Evolutionary conservation across 2,797 vertebrate genomes (phyloP).

Genomic region (Furcifer pardalis): DNA sequence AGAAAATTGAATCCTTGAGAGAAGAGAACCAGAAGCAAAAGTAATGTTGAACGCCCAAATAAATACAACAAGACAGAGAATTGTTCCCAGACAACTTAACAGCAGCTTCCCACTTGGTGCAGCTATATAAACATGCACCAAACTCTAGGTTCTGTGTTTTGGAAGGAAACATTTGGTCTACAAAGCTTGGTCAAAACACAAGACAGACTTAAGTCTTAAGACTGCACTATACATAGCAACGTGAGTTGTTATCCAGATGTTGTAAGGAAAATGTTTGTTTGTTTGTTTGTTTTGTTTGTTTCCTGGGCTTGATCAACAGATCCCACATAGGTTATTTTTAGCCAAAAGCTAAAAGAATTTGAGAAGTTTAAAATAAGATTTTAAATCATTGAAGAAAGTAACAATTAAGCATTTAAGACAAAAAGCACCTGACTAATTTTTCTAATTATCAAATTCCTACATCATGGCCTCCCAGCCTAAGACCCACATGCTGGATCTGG

Average conservation of each 20-base stretch:
- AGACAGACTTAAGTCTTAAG: neutral
- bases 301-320: too few species aligned
- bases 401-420: too few species aligned
- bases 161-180: conserved; percentile 18
- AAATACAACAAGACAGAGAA: neutral
- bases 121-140: conserved; percentile 4
- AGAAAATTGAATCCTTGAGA: neutral
- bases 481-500: too few species aligned
- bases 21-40: neutral
- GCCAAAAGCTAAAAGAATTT: too few species aligned
- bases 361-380: too few species aligned
- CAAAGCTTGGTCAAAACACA: conserved; percentile 12
- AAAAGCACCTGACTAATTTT: too few species aligned
- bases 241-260: neutral
- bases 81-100: neutral
- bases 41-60: neutral
- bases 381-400: too few species aligned
- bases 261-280: too few species aligned
- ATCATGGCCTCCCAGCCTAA: too few species aligned
- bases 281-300: too few species aligned
- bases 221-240: neutral
- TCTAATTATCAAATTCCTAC: too few species aligned
- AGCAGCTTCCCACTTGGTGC: neutral
- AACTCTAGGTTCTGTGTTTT: neutral
- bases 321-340: too few species aligned